Base-by-base conservation (phyloP, 2,888 invertebrate genomes). In the Chamaedrilus cognettii region DNA sequence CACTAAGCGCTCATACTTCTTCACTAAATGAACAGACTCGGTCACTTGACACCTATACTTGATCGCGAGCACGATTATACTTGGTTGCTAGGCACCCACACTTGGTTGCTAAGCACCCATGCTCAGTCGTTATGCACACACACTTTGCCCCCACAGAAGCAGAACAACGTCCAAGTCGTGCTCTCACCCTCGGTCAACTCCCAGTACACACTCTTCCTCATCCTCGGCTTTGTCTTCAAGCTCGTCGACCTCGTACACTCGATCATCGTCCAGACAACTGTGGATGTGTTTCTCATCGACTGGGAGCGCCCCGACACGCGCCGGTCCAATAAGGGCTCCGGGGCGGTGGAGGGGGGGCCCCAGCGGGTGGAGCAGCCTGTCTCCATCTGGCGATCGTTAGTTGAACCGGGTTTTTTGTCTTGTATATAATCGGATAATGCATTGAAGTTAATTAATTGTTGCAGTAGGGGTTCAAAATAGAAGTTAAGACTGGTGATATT, bases 241-340 rank as follows among this genome's bases (percentile, higher is more conserved):
- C 86, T 88, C 74, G 78, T 89, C 15, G 88, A 89, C 74, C 80
- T 90, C 19, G 64, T 87, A 1, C 86, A 87, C 72, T 78, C 89
- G 67, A 82, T 90, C 62, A 84, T 86, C 74, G 83, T 85, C 59
- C 88, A 89, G 75, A 85, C 87, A 64, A 87, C 49, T 3, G 84
- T 89, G 60, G 89, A 91, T 77, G 87, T 92, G 66, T 92, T 92
- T 82, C 89, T 93, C 73, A 87, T 93, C 69, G 93, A 93, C 79
- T 94, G 93, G 93, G 93, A 94, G 81, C 86, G 89, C 63, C 90
- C 91, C 0, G 77, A 79, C 59, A 33, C 32, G 4, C 77, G 75
- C 11, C 28, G 60, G 11, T 49, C 31, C 30, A 32, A n/a, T 15
- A 31, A 31, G 5, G 26, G n/a, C 11, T 35, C 28, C 0, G 60